These are phyloP conservation scores for Mormyrus lacerda DNA, from an alignment of 2,113 vertebrate genomes.

Conservation along the genomic window DNA sequence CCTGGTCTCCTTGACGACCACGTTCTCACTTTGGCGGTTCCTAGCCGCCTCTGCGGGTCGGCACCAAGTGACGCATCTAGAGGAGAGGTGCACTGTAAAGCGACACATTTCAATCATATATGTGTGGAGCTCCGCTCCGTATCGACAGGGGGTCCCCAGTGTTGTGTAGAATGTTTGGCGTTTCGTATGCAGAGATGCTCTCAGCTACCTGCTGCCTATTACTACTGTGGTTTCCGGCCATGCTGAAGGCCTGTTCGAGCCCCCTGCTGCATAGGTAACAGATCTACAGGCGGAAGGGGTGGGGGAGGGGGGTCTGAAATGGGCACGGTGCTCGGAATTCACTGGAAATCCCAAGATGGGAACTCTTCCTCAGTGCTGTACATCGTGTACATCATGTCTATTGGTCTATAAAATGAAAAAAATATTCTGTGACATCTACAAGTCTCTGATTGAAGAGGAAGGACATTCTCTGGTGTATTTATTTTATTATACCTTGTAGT, in stretches of 20 bases:
- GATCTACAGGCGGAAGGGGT: neutral
- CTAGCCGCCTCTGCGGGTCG: neutral
- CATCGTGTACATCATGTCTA: neutral
- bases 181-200: conserved; percentile 1
- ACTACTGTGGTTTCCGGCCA: conserved; percentile 20
- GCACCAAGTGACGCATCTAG: conserved; percentile 8
- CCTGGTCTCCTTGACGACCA: conserved; percentile 26
- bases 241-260: neutral
- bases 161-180: neutral
- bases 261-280: neutral
- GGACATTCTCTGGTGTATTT: neutral
- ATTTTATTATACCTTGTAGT: neutral
- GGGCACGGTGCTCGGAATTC: neutral
- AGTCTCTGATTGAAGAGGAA: neutral
- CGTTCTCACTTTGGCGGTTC: neutral
- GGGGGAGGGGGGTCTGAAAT: neutral
- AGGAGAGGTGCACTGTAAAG: neutral
- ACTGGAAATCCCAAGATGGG: neutral
- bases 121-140: neutral
- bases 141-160: conserved; percentile 16
- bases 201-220: conserved; percentile 15
- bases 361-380: neutral
- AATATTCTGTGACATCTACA: neutral
- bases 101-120: conserved; percentile 12
- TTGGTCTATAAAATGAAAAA: neutral